Percentiles rank a stretch among this genome's conserved stretches.
phyloP scores from a whole-genome alignment of 2,113 vertebrate species.

The Chlorodrepanis virens region DNA sequence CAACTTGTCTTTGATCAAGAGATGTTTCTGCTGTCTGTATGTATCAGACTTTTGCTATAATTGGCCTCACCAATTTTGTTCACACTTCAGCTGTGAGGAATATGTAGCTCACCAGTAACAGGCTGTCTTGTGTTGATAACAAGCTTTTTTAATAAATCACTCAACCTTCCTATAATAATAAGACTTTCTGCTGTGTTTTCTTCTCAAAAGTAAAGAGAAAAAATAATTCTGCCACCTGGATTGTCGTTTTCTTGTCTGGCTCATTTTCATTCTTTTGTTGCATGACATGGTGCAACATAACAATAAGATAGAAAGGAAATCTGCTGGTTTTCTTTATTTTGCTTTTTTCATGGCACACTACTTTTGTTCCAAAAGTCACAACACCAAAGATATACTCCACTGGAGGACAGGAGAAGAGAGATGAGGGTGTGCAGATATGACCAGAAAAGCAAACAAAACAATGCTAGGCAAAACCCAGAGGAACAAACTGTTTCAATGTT shows the following conservation, averaged over 20 bases:
- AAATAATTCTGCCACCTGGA: slow-evolving; percentile 42
- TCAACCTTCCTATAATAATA: slow-evolving; percentile 63
- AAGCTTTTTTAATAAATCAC: slow-evolving; percentile 69
- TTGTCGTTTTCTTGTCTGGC: slow-evolving; percentile 38
- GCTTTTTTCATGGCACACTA: neutral
- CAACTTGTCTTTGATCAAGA: slow-evolving; percentile 58
- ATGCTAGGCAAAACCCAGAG: neutral
- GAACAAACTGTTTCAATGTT: neutral
- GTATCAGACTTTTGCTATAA: slow-evolving; percentile 60
- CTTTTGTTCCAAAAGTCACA: neutral
- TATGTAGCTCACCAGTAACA: slow-evolving; percentile 56
- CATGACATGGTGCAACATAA: neutral
- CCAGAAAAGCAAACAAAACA: neutral
- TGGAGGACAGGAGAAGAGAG: neutral
- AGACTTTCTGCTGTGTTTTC: slow-evolving; percentile 52
- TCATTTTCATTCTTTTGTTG: slow-evolving; percentile 26
- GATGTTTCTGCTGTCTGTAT: slow-evolving; percentile 47
- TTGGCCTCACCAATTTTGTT: slow-evolving; percentile 63
- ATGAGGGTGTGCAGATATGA: neutral
- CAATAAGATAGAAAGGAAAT: neutral
- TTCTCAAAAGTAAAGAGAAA: slow-evolving; percentile 25
- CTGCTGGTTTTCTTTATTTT: neutral
- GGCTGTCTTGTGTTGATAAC: slow-evolving; percentile 69
- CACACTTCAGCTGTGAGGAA: slow-evolving; percentile 50
- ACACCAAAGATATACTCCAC: neutral